Base-by-base conservation (phyloP, 2,113 vertebrate species). In the Hippocampus abdominalis region DNA sequence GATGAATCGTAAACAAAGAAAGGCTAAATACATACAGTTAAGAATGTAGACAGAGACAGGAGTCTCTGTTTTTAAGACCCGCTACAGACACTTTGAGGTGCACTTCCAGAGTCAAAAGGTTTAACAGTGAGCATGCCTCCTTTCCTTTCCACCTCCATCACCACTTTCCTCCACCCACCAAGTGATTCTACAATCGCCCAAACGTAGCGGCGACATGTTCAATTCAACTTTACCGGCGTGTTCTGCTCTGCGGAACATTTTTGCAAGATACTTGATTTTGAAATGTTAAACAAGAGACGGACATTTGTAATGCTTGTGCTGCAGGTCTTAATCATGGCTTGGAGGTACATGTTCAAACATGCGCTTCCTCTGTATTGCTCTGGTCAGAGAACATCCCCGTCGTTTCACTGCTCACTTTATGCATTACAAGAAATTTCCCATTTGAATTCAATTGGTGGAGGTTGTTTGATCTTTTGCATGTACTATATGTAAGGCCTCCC, bases 401-500 rank as follows among this genome's bases (percentile, higher is more conserved):
- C 70, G 82, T 84, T 85, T 82, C 82, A 85, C 86, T 85, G 75
- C 86, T 89, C 84, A 72, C 81, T 77, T 71, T 90, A 89, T 86
- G 86, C 92, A 89, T 90, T 87, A 87, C 85, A 84, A 63, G 23
- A 86, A 89, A 87, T 88, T 89, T 89, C 81, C 86, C 79, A 90
- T 93, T 92, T 91, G 84, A 92, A 91, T 92, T 89, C 82, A 87
- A 89, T 88, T 89, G 86, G 66, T 71, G 74, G 74, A 81, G 51
- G 78, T 89, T 91, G 90, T 93, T 93, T 92, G 92, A 93, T 93
- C 91, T 93, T 84, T 82, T 86, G 83, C 88, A 87, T 85, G 84
- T 53, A 49, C 49, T n/a, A 51, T 88, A 83, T 88, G 87, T 87
- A 83, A 61, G 81, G 66, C 76, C 75, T 74, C 78, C 83, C 78